Conservation (phyloP, 2,797 vertebrate species). For the Melanogrammus aeglefinus region DNA sequence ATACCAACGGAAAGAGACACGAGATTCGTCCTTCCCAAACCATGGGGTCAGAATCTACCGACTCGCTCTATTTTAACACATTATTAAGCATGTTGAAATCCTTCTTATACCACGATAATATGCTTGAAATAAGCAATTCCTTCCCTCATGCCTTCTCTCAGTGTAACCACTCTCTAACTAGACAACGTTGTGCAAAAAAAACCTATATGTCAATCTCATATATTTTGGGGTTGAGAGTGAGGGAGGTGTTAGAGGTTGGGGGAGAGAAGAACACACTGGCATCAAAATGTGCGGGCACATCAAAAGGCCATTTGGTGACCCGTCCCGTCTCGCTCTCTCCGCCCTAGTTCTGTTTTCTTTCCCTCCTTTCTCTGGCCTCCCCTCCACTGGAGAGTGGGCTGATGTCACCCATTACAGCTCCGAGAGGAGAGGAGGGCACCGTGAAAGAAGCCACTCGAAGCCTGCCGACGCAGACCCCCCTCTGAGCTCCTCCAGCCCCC, state of each 20-base stretch:
- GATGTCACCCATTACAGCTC: constrained; percentile 66
- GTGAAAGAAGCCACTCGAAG: constrained; percentile 63
- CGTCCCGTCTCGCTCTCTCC: constrained; percentile 39
- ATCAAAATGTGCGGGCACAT: constrained; percentile 69
- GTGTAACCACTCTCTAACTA: neutral
- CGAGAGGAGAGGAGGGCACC: constrained; percentile 60
- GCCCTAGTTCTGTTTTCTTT: constrained; percentile 44
- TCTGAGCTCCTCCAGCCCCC: neutral
- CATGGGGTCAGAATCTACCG: no score
- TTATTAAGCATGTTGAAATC: neutral
- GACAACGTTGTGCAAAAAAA: neutral
- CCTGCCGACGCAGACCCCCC: no score
- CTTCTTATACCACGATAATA: neutral
- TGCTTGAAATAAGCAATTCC: neutral
- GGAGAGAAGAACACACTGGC: constrained; percentile 49
- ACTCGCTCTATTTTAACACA: no score
- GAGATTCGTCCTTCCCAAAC: no score
- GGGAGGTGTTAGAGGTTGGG: constrained; percentile 25
- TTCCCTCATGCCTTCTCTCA: neutral
- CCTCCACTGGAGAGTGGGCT: constrained; percentile 64
- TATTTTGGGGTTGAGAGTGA: neutral
- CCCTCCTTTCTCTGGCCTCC: constrained; percentile 53
- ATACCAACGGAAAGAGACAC: no score
- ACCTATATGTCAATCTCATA: neutral
- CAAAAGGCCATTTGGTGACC: constrained; percentile 57